Evolutionary conservation across 2,888 invertebrate genomes (phyloP).

Genomic region (Ceratothoa steindachneri): DNA sequence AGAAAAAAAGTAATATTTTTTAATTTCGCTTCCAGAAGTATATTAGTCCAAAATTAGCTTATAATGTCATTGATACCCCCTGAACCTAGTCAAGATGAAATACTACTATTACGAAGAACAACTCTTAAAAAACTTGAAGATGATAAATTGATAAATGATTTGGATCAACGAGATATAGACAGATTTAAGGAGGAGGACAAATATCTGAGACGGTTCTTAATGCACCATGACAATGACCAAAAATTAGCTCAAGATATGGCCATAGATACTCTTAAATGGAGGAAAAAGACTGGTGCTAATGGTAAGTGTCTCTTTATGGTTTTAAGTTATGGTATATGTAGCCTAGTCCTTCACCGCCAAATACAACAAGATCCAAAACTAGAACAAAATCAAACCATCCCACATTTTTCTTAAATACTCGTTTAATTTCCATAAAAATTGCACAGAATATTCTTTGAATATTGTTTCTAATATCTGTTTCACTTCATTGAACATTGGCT

Average conservation of each 20-base stretch:
- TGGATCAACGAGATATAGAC: conserved; percentile 32
- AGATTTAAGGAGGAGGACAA: conserved; percentile 32
- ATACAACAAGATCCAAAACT: too few relatives aligned
- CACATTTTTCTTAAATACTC: too few relatives aligned
- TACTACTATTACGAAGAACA: conserved; percentile 59
- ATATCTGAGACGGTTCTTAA: conserved; percentile 56
- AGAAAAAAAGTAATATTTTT: too few relatives aligned
- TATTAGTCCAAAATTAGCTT: too few relatives aligned
- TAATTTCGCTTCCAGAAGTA: too few relatives aligned
- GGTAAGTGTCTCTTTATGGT: conserved; percentile 24
- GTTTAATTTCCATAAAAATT: too few relatives aligned
- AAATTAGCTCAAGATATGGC: conserved; percentile 69
- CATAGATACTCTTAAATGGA: conserved; percentile 75
- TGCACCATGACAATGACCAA: conserved; percentile 67
- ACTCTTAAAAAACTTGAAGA: conserved; percentile 27
- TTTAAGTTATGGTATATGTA: too few relatives aligned
- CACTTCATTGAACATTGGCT: too few relatives aligned
- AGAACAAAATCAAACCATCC: too few relatives aligned
- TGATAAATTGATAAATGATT: neutral
- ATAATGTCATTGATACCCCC: conserved; percentile 29
- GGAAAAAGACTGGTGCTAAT: conserved; percentile 66
- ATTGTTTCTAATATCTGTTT: too few relatives aligned
- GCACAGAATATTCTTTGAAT: too few relatives aligned
- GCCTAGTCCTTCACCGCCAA: too few relatives aligned
- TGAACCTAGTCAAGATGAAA: conserved; percentile 46